Evolutionary conservation across 2,797 vertebrate genomes (phyloP).

Genomic region (Microctenopoma stevenorrisi): DNA sequence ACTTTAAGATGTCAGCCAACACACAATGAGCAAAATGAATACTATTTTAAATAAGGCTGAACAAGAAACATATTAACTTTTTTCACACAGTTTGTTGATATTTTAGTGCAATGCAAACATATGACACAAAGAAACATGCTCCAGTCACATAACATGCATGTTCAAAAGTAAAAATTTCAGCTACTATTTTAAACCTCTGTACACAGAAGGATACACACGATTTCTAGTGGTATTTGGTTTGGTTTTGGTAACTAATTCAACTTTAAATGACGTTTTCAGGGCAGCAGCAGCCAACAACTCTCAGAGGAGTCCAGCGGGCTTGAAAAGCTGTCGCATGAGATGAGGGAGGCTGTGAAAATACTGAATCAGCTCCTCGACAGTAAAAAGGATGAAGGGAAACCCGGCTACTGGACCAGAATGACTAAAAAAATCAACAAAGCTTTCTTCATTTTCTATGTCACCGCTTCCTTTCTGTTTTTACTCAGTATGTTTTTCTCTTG

Average conservation of each 20-base stretch:
- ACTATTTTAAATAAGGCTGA: too few relatives aligned
- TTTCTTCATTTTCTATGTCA: conserved; percentile 58
- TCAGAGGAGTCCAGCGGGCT: not conserved
- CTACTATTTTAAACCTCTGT: too few relatives aligned
- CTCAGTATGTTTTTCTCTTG: not conserved
- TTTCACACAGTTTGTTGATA: too few relatives aligned
- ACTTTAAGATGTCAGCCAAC: too few relatives aligned
- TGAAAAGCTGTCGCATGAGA: conserved; percentile 27
- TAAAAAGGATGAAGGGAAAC: not conserved
- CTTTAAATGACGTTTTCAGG: conserved; percentile 13
- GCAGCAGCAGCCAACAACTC: not conserved
- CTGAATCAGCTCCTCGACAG: conserved; percentile 4
- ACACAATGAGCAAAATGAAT: too few relatives aligned
- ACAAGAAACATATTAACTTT: too few relatives aligned
- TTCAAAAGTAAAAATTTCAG: too few relatives aligned
- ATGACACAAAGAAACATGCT: too few relatives aligned
- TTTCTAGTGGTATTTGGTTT: too few relatives aligned
- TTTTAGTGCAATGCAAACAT: too few relatives aligned
- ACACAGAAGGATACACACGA: too few relatives aligned
- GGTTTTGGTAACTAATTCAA: not conserved
- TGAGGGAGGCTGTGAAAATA: conserved; percentile 25
- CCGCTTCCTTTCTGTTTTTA: conserved; percentile 44
- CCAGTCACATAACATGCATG: too few relatives aligned
- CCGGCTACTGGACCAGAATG: conserved; percentile 55
- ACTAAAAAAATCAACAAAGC: conserved; percentile 46